phyloP scores from a whole-genome alignment of 2,113 vertebrate species.

The Saimiri boliviensis region DNA sequence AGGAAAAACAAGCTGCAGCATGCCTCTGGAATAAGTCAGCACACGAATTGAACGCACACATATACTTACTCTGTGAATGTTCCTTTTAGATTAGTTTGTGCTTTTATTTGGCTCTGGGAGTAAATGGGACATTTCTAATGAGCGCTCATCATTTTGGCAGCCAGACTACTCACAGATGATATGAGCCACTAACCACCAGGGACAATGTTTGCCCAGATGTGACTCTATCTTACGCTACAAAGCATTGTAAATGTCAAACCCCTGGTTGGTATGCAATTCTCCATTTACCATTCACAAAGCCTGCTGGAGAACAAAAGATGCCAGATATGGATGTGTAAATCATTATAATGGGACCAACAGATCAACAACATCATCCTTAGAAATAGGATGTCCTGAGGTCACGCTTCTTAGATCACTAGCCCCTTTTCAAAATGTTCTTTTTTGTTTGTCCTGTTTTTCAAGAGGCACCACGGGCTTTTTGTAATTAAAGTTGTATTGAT shows the following conservation, averaged over 20 bases:
- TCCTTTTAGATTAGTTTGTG: slow-evolving; percentile 64
- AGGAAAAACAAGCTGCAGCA: slow-evolving; percentile 27
- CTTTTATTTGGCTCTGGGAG: slow-evolving; percentile 69
- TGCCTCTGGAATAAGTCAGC: slow-evolving; percentile 47
- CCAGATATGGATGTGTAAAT: slow-evolving; percentile 57
- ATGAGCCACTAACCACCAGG: slow-evolving; percentile 60
- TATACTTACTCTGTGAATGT: slow-evolving; percentile 38
- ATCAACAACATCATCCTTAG: slow-evolving; percentile 52
- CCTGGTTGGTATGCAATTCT: slow-evolving; percentile 51
- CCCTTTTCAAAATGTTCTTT: slow-evolving; percentile 70
- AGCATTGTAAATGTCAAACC: slow-evolving; percentile 68
- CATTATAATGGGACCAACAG: slow-evolving; percentile 57
- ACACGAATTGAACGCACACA: slow-evolving; percentile 49
- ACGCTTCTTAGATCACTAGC: slow-evolving; percentile 52
- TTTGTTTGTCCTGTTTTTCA: slow-evolving; percentile 69
- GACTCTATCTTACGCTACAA: slow-evolving; percentile 70
- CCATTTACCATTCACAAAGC: slow-evolving; percentile 69
- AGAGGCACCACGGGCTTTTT: slow-evolving; percentile 50
- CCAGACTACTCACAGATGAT: slow-evolving; percentile 64
- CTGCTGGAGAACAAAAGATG: slow-evolving; percentile 69
- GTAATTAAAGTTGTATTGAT: slow-evolving; percentile 73
- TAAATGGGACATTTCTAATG: slow-evolving; percentile 63
- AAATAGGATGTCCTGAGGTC: slow-evolving; percentile 55
- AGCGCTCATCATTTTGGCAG: slow-evolving; percentile 61
- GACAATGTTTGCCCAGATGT: slow-evolving; percentile 70